These are phyloP conservation scores for Tachysurus fulvidraco DNA, from an alignment of 2,113 vertebrate genomes.

Conservation along the genomic window DNA sequence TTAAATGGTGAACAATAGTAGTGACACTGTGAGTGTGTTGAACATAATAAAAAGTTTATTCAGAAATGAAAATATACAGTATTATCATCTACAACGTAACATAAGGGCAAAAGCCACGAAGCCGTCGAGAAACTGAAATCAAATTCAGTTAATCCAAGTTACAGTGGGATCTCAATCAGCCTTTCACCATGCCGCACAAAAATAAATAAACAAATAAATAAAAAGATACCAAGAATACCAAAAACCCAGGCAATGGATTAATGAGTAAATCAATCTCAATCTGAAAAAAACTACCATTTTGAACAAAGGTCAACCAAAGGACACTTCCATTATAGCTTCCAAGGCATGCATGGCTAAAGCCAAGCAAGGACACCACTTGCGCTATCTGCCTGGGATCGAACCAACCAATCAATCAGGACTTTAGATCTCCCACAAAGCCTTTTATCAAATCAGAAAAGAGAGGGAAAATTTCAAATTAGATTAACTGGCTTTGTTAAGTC, in stretches of 20 bases:
- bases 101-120: no score
- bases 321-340: slow-evolving; percentile 46
- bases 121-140: not conserved
- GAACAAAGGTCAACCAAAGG: slow-evolving; percentile 40
- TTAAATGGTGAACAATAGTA: not conserved
- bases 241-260: not conserved
- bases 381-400: slow-evolving; percentile 50
- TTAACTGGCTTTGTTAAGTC: slow-evolving; percentile 52
- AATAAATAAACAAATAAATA: not conserved
- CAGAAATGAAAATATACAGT: not conserved
- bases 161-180: not conserved
- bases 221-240: not conserved
- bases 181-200: not conserved
- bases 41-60: not conserved
- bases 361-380: slow-evolving; percentile 50
- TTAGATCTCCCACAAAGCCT: slow-evolving; percentile 50
- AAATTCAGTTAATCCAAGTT: not conserved
- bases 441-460: slow-evolving; percentile 52
- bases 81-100: no score
- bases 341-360: slow-evolving; percentile 19
- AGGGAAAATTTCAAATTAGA: slow-evolving; percentile 52
- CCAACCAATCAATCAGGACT: slow-evolving; percentile 47
- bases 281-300: slow-evolving; percentile 32
- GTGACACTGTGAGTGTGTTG: not conserved
- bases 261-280: slow-evolving; percentile 33